Conservation (phyloP, 2,888 invertebrate species). For the Toxonevra muliebris region DNA sequence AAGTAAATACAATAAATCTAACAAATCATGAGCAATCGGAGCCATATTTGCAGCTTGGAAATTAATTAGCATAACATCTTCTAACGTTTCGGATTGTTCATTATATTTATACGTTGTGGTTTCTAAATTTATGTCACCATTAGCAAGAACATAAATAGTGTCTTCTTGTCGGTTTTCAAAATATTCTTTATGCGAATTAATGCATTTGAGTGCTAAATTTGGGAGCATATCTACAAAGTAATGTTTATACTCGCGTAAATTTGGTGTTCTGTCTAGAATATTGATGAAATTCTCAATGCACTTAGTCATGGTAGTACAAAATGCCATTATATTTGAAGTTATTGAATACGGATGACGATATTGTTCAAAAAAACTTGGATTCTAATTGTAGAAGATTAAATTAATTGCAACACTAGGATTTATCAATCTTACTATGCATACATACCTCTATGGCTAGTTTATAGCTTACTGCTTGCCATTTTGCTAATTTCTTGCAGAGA, state of each 20-base stretch:
- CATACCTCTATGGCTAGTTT: conserved; percentile 35
- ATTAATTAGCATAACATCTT: conserved; percentile 51
- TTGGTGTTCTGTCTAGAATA: conserved; percentile 36
- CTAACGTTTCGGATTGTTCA: conserved; percentile 13
- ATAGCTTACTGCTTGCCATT: conserved; percentile 40
- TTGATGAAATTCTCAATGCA: conserved; percentile 32
- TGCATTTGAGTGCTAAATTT: conserved; percentile 26
- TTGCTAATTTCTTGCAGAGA: conserved; percentile 38
- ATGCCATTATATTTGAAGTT: background rate
- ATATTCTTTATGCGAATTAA: conserved; percentile 38
- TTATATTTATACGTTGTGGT: conserved; percentile 51
- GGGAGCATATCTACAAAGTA: conserved; percentile 41
- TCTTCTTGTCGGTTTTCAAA: conserved; percentile 37
- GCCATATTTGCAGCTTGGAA: conserved; percentile 48
- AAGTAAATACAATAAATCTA: conserved; percentile 47
- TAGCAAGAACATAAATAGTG: conserved; percentile 47
- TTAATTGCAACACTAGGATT: background rate
- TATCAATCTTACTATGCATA: too few relatives aligned
- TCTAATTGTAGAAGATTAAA: background rate
- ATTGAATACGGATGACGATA: conserved; percentile 21
- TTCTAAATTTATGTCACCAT: conserved; percentile 51
- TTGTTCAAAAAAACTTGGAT: conserved; percentile 27
- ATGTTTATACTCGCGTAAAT: conserved; percentile 39
- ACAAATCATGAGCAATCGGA: conserved; percentile 45
- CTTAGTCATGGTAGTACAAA: conserved; percentile 1